These are phyloP conservation scores for Pogonocichla stellata DNA, from an alignment of 2,113 vertebrate genomes.

Conservation along the genomic window DNA sequence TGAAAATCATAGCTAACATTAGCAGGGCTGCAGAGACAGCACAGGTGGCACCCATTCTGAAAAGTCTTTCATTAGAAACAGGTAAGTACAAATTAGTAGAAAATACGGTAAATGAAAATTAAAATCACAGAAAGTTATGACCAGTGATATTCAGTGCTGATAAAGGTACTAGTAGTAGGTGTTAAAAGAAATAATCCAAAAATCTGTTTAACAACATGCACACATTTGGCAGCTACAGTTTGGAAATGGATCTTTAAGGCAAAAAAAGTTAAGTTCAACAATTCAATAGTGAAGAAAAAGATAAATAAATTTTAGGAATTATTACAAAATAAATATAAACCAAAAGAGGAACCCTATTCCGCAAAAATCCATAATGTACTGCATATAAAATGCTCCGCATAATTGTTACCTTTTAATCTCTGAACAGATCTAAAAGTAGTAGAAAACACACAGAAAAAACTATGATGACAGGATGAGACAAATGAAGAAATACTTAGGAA, in stretches of 20 bases:
- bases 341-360: background rate
- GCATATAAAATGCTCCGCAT: background rate
- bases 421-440: background rate
- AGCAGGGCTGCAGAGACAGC: background rate
- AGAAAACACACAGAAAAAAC: background rate
- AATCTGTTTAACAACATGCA: background rate
- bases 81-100: background rate
- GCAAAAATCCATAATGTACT: background rate
- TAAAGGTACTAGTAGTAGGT: background rate
- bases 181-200: background rate
- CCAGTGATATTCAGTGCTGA: background rate
- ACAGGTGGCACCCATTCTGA: background rate
- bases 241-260: background rate
- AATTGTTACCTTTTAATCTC: background rate
- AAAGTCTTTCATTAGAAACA: background rate
- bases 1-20: background rate
- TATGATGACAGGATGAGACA: background rate
- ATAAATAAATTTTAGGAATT: background rate
- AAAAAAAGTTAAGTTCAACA: background rate
- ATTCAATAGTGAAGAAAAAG: background rate
- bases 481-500: background rate
- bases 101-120: background rate
- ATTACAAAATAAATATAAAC: background rate
- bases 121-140: background rate
- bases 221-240: background rate